Base-by-base conservation (phyloP, 2,888 invertebrate genomes). In the Spicauda simplicius region DNA sequence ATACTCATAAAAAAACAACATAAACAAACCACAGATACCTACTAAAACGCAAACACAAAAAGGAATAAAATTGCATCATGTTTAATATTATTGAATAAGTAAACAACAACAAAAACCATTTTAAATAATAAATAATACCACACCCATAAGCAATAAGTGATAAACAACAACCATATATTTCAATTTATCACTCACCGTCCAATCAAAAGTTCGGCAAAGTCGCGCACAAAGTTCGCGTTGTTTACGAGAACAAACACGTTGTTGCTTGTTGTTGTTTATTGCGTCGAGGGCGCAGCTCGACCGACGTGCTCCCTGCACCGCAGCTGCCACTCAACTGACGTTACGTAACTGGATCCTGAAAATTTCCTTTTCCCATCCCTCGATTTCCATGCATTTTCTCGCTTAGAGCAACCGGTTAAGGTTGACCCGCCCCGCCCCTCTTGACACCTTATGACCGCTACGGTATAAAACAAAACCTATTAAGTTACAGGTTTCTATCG, bases 221-320 rank as follows among this genome's bases (percentile, higher is more conserved):
- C 78, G 74, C 64, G 77, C 74, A 76, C 76, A 82, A 77, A 72
- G 69, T 73, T 77, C 63, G 70, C 67, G 77, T 87, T 91, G 90
- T 92, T 91, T 90, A 92, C 92, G 91, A 80, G 77, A 76, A 76
- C 83, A 89, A 90, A 88, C 87, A 92, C 85, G 91, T 85, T 91
- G 90, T 91, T 92, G 90, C 5, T 25, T 25, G 25, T 25, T 25
- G 25, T 90, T 91, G 84, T 92, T 92, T 92, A 90, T 91, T 77
- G 86, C 85, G 78, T 80, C 76, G 67, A 64, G 68, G 68, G 69
- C 61, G 69, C 67, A 72, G 68, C 74, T 68, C 73, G 66, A 71
- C 68, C 70, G 73, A 83, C 91, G 89, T 87, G 81, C 84, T 76
- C 73, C 78, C 83, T 65, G 75, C 74, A 74, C 74, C 77, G 79